Evolutionary conservation across 2,113 vertebrate species (phyloP).

Genomic region (Paracanthobrama guichenoti): DNA sequence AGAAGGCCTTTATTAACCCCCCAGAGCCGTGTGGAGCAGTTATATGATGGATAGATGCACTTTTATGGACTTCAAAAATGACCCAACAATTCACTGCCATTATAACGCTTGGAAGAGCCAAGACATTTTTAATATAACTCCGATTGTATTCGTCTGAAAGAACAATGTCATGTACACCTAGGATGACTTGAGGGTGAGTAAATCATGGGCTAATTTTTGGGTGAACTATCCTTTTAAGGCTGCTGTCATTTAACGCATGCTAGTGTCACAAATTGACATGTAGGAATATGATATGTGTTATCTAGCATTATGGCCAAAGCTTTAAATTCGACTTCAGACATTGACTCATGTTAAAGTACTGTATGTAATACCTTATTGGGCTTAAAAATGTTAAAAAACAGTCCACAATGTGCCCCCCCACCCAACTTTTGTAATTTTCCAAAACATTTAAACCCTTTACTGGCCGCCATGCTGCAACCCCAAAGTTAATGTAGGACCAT

Average conservation of each 20-base stretch:
- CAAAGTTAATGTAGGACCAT: background rate
- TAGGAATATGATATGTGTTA: slow-evolving; percentile 15
- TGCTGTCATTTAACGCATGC: slow-evolving; percentile 60
- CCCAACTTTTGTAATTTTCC: background rate
- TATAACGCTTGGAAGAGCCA: too few species aligned
- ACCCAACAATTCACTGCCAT: too few species aligned
- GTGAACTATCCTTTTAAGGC: background rate
- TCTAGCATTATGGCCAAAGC: slow-evolving; percentile 59
- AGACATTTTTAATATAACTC: too few species aligned
- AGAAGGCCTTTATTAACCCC: too few species aligned
- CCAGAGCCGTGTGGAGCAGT: too few species aligned
- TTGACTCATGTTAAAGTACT: background rate
- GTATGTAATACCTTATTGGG: background rate
- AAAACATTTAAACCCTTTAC: background rate
- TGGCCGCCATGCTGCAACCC: background rate
- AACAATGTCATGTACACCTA: too few species aligned
- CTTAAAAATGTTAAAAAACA: background rate
- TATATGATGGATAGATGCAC: too few species aligned
- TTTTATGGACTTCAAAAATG: too few species aligned
- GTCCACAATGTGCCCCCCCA: background rate
- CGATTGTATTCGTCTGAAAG: too few species aligned
- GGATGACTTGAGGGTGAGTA: too few species aligned
- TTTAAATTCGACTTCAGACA: slow-evolving; percentile 11
- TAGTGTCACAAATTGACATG: slow-evolving; percentile 57
- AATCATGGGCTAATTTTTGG: too few species aligned